Percentiles rank a stretch among this genome's conserved stretches.
Evolutionary conservation across 2,113 vertebrate species (phyloP).

Genomic region (Paralichthys olivaceus): DNA sequence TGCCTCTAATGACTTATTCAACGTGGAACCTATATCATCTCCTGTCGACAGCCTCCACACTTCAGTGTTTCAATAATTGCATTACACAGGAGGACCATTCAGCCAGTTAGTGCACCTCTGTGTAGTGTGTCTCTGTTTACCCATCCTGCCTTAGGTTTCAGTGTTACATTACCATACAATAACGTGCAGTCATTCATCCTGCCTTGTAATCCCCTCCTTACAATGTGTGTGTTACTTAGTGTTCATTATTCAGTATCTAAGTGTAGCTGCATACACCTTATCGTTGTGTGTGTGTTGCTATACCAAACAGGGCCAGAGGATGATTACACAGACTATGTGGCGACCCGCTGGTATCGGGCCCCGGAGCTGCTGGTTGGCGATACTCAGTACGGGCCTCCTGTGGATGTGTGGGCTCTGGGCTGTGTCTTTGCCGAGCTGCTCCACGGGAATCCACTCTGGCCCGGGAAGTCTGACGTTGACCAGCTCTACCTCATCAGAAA

Average conservation of each 20-base stretch:
- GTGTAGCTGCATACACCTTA: not conserved
- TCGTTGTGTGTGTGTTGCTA: slow-evolving; percentile 30
- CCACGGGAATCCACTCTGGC: slow-evolving; percentile 91
- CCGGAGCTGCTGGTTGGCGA: slow-evolving; percentile 97
- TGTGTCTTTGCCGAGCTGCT: slow-evolving; percentile 96
- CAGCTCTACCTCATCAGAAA: slow-evolving; percentile 94
- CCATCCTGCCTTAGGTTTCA: slow-evolving; percentile 59
- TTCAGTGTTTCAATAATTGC: slow-evolving; percentile 55
- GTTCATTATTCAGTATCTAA: slow-evolving; percentile 46
- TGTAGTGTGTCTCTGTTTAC: slow-evolving; percentile 70
- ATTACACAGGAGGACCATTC: slow-evolving; percentile 19
- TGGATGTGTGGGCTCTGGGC: slow-evolving; percentile 96
- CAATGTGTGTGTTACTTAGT: slow-evolving; percentile 53
- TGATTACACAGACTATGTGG: slow-evolving; percentile 96
- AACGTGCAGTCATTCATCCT: slow-evolving; percentile 60
- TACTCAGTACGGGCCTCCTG: slow-evolving; percentile 92
- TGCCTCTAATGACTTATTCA: slow-evolving; percentile 74
- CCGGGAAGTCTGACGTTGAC: slow-evolving; percentile 93
- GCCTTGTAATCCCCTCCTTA: slow-evolving; percentile 72
- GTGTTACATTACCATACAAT: slow-evolving; percentile 73
- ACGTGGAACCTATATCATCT: slow-evolving; percentile 31
- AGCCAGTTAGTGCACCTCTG: slow-evolving; percentile 51
- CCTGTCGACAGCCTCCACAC: slow-evolving; percentile 55
- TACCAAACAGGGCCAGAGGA: slow-evolving; percentile 90
- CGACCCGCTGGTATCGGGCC: slow-evolving; percentile 95